Conservation (phyloP, 2,113 vertebrate species). For the Corythornis cristatus region DNA sequence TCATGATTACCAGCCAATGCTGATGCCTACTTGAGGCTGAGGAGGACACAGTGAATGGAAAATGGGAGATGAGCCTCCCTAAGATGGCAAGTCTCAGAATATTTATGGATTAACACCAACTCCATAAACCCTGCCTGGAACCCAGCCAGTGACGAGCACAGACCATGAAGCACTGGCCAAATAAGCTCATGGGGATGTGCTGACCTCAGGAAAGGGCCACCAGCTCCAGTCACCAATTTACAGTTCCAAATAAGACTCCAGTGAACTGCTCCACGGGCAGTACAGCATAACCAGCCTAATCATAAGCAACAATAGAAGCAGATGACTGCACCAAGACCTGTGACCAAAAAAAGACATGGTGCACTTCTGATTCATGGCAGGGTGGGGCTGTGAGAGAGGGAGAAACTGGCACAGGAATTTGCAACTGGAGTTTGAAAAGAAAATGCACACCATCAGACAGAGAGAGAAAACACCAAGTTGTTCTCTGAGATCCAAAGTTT, state of each 20-base stretch:
- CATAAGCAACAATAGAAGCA: conserved; percentile 16
- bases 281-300: not conserved
- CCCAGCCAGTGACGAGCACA: not conserved
- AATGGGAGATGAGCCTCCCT: not conserved
- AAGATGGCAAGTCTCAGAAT: not conserved
- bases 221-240: not conserved
- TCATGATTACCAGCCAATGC: not conserved
- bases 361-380: conserved; percentile 41
- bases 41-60: not conserved
- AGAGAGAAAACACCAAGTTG: not conserved
- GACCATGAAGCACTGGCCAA: not conserved
- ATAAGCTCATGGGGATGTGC: not conserved
- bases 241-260: conserved; percentile 48
- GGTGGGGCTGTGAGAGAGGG: not conserved
- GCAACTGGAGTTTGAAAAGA: conserved; percentile 2
- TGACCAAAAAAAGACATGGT: conserved; percentile 46
- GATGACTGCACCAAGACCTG: conserved; percentile 37
- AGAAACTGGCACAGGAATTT: conserved; percentile 11
- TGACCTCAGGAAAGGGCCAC: not conserved
- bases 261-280: not conserved
- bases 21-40: not conserved
- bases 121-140: not conserved
- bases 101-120: conserved; percentile 31
- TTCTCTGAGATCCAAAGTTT: not conserved
- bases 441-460: not conserved